Percentiles rank a stretch among this genome's conserved stretches.
Conservation (phyloP, 2,797 vertebrate species). For the Pteropus rufus region DNA sequence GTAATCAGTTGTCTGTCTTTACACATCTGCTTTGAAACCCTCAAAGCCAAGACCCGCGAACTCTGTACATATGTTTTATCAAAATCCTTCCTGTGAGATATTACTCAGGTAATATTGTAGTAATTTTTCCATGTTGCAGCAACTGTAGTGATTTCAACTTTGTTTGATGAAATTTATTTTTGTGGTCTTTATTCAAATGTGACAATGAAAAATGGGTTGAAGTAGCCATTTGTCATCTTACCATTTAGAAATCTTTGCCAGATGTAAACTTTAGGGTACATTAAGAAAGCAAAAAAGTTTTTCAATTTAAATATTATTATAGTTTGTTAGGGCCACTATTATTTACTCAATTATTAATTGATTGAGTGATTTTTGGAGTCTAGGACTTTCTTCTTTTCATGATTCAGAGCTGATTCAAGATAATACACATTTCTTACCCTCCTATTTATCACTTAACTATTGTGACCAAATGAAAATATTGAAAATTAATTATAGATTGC, state of each 20-base stretch:
- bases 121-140: background rate
- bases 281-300: background rate
- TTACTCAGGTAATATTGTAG: background rate
- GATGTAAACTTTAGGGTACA: background rate
- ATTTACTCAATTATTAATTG: background rate
- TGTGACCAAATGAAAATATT: background rate
- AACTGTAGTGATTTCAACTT: background rate
- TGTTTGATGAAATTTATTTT: background rate
- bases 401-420: background rate
- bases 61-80: background rate
- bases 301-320: background rate
- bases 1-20: background rate
- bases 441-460: background rate
- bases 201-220: background rate
- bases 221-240: background rate
- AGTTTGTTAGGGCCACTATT: background rate
- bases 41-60: background rate
- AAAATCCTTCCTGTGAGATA: background rate
- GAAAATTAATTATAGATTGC: background rate
- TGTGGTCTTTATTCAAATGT: background rate
- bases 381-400: conserved; percentile 3
- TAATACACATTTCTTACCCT: background rate
- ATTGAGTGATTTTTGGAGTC: background rate
- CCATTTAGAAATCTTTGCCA: background rate
- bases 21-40: background rate